phyloP scores from a whole-genome alignment of 2,888 invertebrate genomes.

The Cantharis flavilabris region DNA sequence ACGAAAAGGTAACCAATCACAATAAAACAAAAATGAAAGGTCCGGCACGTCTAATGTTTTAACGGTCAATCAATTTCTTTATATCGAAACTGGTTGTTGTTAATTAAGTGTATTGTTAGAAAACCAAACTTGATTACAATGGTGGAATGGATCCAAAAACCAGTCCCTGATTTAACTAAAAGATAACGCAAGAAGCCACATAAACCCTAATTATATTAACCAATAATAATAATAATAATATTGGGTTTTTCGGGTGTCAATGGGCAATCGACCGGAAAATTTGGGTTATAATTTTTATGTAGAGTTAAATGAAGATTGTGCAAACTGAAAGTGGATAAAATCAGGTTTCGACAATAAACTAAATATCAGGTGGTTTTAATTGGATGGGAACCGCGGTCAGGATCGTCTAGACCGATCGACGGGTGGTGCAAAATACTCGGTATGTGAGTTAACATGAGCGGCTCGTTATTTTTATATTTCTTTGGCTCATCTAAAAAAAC shows the following conservation, averaged over 20 bases:
- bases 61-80: conserved; percentile 2
- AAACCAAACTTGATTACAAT: conserved; percentile 43
- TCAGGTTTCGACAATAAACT: conserved; percentile 53
- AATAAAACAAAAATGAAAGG: background rate
- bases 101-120: conserved; percentile 44
- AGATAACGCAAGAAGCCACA: conserved; percentile 38
- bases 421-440: conserved; percentile 53
- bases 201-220: conserved; percentile 40
- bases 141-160: conserved; percentile 25
- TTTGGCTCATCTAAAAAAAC: conserved; percentile 38
- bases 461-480: conserved; percentile 23
- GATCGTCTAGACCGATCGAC: conserved; percentile 47
- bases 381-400: conserved; percentile 52
- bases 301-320: conserved; percentile 28
- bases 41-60: background rate
- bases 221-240: background rate
- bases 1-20: conserved; percentile 1
- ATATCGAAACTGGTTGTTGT: conserved; percentile 27
- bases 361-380: conserved; percentile 53
- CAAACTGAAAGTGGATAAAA: conserved; percentile 45
- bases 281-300: conserved; percentile 17
- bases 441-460: conserved; percentile 36
- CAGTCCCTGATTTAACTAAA: conserved; percentile 38
- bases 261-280: background rate
- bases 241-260: background rate